Evolutionary conservation across 2,888 invertebrate species (phyloP), one percentile per base, ranked within the genome.

Genomic region (Drosophila greeni): DNA sequence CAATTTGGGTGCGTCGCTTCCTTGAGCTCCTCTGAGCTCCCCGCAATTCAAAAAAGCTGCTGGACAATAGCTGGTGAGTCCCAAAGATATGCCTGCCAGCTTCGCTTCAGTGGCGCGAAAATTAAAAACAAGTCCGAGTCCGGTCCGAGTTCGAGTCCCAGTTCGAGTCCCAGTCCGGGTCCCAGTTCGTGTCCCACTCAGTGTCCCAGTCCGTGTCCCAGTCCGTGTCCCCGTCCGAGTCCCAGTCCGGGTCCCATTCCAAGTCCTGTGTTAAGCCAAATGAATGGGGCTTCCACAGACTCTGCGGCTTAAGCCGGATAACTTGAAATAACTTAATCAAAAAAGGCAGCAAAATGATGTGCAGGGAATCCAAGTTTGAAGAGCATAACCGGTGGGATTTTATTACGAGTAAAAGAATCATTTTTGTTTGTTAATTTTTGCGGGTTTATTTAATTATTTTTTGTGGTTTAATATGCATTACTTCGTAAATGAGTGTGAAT

Each of bases 101-200:
- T 23, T 26, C 42, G 29, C 29, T 47, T 20, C 12, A 31, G 31
- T 47, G 45, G 45, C 45, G 45, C 45, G 31, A 47, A 47, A 47
- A 47, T 47, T 8, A 47, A 47, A 47, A 47, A 40, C 45, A 47
- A 31, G 16, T n/a, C n/a, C 42, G 3, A 5, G 24, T 5, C 24
- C n/a, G n/a, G n/a, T n/a, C n/a, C n/a, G n/a, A n/a, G n/a, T n/a
- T n/a, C n/a, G n/a, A n/a, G n/a, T n/a, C n/a, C n/a, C n/a, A n/a
- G n/a, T n/a, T n/a, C 37, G 11, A 18, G n/a, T 16, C 16, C 16
- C 9, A 11, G 20, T 23, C 20, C 23, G 20, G 3, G 20, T 20
- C 20, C 20, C 2, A 3, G 3, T 20, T n/a, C n/a, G n/a, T 1
- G 23, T 23, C 40, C 40, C 37, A n/a, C n/a, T n/a, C n/a, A n/a